Evolutionary conservation across 2,113 vertebrate genomes (phyloP), one percentile per base, ranked within the genome.

Genomic region (Callithrix jacchus): DNA sequence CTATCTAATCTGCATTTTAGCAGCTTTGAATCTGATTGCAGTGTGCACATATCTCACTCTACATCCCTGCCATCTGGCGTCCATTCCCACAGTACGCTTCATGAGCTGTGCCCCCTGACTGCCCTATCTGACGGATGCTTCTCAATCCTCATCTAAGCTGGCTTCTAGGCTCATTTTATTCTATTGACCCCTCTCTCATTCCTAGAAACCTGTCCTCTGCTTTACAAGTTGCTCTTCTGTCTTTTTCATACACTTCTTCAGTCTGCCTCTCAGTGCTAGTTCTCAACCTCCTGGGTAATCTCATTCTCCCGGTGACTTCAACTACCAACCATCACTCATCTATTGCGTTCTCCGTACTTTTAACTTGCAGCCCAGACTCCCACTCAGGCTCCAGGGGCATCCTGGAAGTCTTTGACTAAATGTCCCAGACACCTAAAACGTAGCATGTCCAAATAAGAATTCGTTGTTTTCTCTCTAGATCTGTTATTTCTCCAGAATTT

Each of bases 361-460:
- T n/a, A 4, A 56, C 12, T 30, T 87, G 68, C 2, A 18, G 8
- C 1, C 54, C 27, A 30, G 40, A 49, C 23, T 30, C 27, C 2
- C 42, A 66, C 6, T 3, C 13, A 68, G 20, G 30, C 5, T 93
- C 40, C 27, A 76, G 40, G 49, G 13, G 7, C 20, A 20, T 89
- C 8, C 66, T 61, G 37, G 30, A 91, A 18, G 32, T 71, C 47
- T 58, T 71, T 49, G 70, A 42, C 14, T 30, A 45, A 66, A 76
- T 18, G 23, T n/a, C 12, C 5, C 4, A n/a, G 49, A 2, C 8
- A 58, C 21, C 27, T 81, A 13, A 80, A 61, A 85, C 5, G 35
- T 52, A 79, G 13, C 70, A 85, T 77, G 68, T 47, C n/a, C 37
- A 93, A 96, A 30, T 40, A 7, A 89, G 45, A 96, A 89, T 89